Evolutionary conservation across 2,113 vertebrate genomes (phyloP).

Genomic region (Taxidea taxus): DNA sequence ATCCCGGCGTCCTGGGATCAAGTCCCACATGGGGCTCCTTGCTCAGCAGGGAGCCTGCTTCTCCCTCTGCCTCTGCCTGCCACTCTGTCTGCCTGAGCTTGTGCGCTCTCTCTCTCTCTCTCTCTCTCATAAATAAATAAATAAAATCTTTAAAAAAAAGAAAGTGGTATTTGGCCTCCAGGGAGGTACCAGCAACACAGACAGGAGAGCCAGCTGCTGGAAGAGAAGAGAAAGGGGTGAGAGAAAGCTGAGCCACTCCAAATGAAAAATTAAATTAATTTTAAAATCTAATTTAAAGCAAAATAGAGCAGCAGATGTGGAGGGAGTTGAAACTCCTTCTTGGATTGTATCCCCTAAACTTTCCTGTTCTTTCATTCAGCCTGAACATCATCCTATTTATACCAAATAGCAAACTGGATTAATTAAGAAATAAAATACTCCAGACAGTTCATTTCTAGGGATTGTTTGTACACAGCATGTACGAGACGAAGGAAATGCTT

Average conservation of each 20-base stretch:
- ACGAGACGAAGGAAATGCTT: conserved; percentile 9
- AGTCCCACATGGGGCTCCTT: no score
- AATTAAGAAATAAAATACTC: conserved; percentile 80
- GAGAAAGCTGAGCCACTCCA: conserved; percentile 62
- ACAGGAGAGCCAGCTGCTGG: conserved; percentile 42
- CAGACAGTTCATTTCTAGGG: conserved; percentile 74
- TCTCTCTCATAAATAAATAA: no score
- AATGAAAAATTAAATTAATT: conserved; percentile 84
- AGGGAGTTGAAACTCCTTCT: conserved; percentile 80
- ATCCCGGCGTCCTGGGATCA: no score
- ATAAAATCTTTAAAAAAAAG: no score
- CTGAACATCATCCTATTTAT: conserved; percentile 73
- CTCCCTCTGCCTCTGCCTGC: no score
- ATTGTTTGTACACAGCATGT: conserved; percentile 69
- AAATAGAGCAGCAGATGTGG: conserved; percentile 80
- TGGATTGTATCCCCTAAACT: conserved; percentile 76
- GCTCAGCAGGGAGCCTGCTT: no score
- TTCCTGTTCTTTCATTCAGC: conserved; percentile 63
- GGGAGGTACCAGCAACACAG: background rate
- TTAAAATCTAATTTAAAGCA: conserved; percentile 79
- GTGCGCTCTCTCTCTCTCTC: no score
- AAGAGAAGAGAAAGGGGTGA: conserved; percentile 46
- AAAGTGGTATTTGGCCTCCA: conserved; percentile 59
- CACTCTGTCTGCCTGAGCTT: no score
- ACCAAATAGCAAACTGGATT: conserved; percentile 78